Evolutionary conservation across 1,140 invertebrate genomes (phyloP), one percentile per base, ranked within the genome.

Genomic region (Hypsibius dujardini): DNA sequence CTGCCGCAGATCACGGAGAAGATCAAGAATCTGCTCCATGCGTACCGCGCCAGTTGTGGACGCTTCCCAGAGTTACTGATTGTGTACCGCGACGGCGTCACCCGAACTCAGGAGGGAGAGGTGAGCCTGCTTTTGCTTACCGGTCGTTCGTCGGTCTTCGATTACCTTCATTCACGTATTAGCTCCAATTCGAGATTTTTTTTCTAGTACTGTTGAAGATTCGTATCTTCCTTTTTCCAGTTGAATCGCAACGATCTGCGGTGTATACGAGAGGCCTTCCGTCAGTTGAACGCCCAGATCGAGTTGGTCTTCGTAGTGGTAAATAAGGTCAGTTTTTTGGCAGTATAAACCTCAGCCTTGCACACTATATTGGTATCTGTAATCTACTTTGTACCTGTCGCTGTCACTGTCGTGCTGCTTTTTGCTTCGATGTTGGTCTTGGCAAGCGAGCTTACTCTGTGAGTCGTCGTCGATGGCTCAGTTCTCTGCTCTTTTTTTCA

Each of bases 221-320:
- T 42, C 62, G 3, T 67, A 7, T 67, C 45, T 15, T 67, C 62
- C 45, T 67, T 3, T 12, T 67, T 67, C 45, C 42, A 67, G 62
- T 67, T 67, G 62, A 12, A 67, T 42, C 3, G 42, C 7, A 67
- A 67, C 42, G 62, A 67, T 45, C 12, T 67, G 12, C 12, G 7
- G 62, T 67, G 62, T 42, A 12, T 67, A 3, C 62, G 62, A 12
- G 3, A 67, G 62, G 42, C 62, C 12, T 45, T 67, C 12, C 3
- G 3, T 42, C 12, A 67, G 12, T 7, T 67, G 12, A 42, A 42
- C 42, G 42, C 42, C 62, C 3, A 12, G 7, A 42, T 45, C 12
- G 42, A 67, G 42, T 42, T 67, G 12, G 62, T 67, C 3, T 91
- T 91, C 76, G 76, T 94, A 1, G 86, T 94, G 2, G 91, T 95